A percentile compares a stretch with the other conserved stretches of the same genome.
These are phyloP conservation scores for Clinocottus analis DNA, from an alignment of 2,113 vertebrate genomes.

Conservation along the genomic window DNA sequence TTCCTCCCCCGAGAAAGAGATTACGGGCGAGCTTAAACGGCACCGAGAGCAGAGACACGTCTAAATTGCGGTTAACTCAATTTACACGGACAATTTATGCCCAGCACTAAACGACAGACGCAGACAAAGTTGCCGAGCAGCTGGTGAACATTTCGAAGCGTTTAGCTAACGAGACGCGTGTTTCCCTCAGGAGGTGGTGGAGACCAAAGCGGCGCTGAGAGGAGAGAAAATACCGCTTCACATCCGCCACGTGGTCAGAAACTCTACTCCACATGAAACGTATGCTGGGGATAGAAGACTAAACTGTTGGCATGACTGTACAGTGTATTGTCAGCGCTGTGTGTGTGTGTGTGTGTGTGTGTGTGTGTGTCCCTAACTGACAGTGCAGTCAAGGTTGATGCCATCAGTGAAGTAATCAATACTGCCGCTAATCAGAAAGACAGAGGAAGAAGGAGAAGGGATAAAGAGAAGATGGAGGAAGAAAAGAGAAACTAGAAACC, in stretches of 20 bases:
- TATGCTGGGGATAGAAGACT: too few species aligned
- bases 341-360: too few species aligned
- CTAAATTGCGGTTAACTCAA: too few species aligned
- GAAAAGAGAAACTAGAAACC: conserved; percentile 17
- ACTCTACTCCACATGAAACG: too few species aligned
- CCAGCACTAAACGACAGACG: not conserved
- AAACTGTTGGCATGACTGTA: too few species aligned
- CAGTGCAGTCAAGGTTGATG: conserved; percentile 7
- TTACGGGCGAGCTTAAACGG: not conserved
- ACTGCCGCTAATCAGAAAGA: conserved; percentile 4
- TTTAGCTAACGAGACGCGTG: not conserved
- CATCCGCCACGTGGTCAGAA: not conserved
- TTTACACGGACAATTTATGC: too few species aligned
- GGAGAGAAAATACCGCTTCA: not conserved
- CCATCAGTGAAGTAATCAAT: conserved; percentile 38
- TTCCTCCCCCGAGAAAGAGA: conserved; percentile 21
- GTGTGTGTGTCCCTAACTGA: not conserved
- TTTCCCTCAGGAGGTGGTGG: not conserved
- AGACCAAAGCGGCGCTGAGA: not conserved
- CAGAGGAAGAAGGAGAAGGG: not conserved
- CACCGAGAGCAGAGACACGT: not conserved
- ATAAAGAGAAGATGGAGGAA: not conserved
- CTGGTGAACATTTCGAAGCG: not conserved
- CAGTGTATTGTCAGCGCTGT: too few species aligned
- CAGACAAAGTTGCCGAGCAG: not conserved